Evolutionary conservation across 2,113 vertebrate species (phyloP).

Genomic region (Pipra filicauda): DNA sequence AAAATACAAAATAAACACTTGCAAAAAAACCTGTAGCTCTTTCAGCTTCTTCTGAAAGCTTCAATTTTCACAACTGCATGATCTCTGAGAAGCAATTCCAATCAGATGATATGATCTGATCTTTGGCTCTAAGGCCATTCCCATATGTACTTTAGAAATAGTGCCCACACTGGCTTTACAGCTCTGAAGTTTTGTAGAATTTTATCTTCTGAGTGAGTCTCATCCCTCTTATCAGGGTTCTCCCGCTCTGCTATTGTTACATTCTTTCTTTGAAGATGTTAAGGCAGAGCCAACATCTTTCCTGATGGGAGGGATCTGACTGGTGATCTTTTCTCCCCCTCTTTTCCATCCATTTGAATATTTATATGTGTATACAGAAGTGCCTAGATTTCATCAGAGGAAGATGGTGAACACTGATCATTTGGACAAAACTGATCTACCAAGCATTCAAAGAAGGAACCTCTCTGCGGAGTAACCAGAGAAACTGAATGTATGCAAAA

Average conservation of each 20-base stretch:
- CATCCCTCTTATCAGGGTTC: slow-evolving; percentile 51
- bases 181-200: slow-evolving; percentile 56
- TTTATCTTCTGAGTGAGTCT: slow-evolving; percentile 58
- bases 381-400: background rate
- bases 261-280: slow-evolving; percentile 65
- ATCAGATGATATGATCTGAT: slow-evolving; percentile 50
- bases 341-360: background rate
- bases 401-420: background rate
- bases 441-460: background rate
- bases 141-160: slow-evolving; percentile 41
- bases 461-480: background rate
- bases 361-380: background rate
- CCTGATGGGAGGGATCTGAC: background rate
- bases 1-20: background rate
- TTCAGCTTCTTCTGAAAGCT: slow-evolving; percentile 12
- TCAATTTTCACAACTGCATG: background rate
- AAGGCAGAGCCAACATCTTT: slow-evolving; percentile 40
- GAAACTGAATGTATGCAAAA: background rate
- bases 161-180: slow-evolving; percentile 59
- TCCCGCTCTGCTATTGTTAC: slow-evolving; percentile 47
- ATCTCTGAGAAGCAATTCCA: slow-evolving; percentile 26
- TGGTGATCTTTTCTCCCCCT: background rate
- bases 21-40: background rate
- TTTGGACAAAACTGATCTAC: background rate
- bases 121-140: slow-evolving; percentile 55